Evolutionary conservation across 2,113 vertebrate genomes (phyloP), one percentile per base, ranked within the genome.

Genomic region (Paradoxurus hermaphroditus): DNA sequence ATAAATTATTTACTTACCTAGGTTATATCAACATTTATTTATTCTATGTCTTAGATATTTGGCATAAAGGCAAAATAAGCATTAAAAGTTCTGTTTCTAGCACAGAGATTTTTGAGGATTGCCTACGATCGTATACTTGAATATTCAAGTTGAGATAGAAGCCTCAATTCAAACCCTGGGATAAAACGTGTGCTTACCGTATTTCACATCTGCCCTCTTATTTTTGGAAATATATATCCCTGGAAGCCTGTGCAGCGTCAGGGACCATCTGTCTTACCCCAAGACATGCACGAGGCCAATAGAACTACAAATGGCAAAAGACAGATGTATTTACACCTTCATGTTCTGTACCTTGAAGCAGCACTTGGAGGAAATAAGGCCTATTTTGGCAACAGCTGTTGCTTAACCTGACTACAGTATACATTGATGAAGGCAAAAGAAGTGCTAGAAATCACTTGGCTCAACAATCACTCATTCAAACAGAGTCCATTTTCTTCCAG

Each of bases 251-350:
- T 97, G 95, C 97, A 97, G 97, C 98, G 98, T 98, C 98, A 99
- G 97, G 98, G 98, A 98, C 99, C 99, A 99, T 99, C 98, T 99
- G 99, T 98, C 98, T 98, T 79, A 6, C 94, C 98, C 90, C 6
- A 96, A 96, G 98, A 98, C 96, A 98, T 97, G 98, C 81, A 98
- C 95, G 97, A 98, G 97, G 97, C 98, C 46, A 97, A 98, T 90
- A 98, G 97, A 97, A 92, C 98, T 98, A 97, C 98, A 98, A 99
- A 99, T 98, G 98, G 99, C 98, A 98, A 98, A 98, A 98, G 98
- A 98, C 99, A 99, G 99, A 99, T 99, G 99, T 99, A 99, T 99
- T 99, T 99, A 99, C 99, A 99, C 99, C 99, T 99, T 99, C 98
- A 87, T 99, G 99, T 99, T 99, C 99, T 99, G 98, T 99, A 99